A percentile compares a stretch with the other conserved stretches of the same genome.
Conservation (phyloP, 1,140 invertebrate genomes). For the Alviniconcha marisindica region DNA sequence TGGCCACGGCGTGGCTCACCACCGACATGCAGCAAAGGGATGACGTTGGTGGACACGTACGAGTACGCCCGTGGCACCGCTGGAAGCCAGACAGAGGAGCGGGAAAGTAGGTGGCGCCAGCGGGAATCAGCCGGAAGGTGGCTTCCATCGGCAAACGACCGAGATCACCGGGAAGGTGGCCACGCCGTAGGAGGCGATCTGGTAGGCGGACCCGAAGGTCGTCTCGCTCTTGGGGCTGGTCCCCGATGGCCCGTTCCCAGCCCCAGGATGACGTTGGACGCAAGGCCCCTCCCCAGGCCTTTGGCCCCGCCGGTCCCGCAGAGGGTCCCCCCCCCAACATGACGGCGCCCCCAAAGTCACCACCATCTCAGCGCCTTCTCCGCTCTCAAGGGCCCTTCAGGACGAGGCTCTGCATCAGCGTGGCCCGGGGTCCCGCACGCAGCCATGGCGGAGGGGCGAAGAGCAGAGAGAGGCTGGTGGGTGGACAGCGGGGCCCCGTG, state of each 20-base stretch:
- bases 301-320: not conserved
- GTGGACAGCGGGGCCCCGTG: slow-evolving; percentile 45
- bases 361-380: slow-evolving; percentile 23
- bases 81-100: slow-evolving; percentile 1
- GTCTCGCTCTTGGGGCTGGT: not conserved
- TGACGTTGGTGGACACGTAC: slow-evolving; percentile 49
- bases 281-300: slow-evolving; percentile 24
- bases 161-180: not conserved
- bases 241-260: slow-evolving; percentile 37
- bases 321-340: slow-evolving; percentile 25
- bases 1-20: slow-evolving; percentile 50
- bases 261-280: slow-evolving; percentile 45
- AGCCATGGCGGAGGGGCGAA: slow-evolving; percentile 46
- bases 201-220: not conserved
- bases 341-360: slow-evolving; percentile 40
- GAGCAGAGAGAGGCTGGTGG: slow-evolving; percentile 43
- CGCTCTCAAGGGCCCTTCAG: not conserved
- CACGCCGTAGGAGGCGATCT: not conserved
- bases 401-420: slow-evolving; percentile 33
- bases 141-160: not conserved
- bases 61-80: slow-evolving; percentile 51
- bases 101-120: not conserved
- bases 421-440: slow-evolving; percentile 45
- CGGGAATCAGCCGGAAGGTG: not conserved
- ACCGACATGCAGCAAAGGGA: slow-evolving; percentile 48